Evolutionary conservation across 2,113 vertebrate species (phyloP).

Genomic region (Serinus canaria): DNA sequence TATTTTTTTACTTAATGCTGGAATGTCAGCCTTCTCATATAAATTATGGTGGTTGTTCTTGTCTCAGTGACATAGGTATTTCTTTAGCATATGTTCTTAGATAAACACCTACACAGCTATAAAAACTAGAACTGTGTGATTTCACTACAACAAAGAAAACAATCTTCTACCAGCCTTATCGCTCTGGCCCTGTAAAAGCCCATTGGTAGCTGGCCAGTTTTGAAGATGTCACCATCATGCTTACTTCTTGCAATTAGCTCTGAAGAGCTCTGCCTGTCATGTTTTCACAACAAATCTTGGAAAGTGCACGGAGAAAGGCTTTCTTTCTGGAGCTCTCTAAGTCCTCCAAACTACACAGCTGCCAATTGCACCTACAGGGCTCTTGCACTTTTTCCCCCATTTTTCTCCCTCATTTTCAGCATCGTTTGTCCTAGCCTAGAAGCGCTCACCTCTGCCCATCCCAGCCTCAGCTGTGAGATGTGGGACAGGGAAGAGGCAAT

Average conservation of each 20-base stretch:
- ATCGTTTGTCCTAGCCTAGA: background rate
- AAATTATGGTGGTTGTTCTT: slow-evolving; percentile 35
- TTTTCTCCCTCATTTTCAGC: background rate
- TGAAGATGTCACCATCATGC: slow-evolving; percentile 65
- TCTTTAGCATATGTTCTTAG: slow-evolving; percentile 30
- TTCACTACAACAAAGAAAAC: slow-evolving; percentile 24
- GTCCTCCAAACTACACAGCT: slow-evolving; percentile 25
- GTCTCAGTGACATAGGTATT: slow-evolving; percentile 38
- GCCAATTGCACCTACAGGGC: background rate
- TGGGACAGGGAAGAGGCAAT: accelerated
- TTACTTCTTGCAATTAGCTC: slow-evolving; percentile 71
- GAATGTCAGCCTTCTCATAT: slow-evolving; percentile 19
- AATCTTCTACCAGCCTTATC: slow-evolving; percentile 10
- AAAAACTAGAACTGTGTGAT: slow-evolving; percentile 24
- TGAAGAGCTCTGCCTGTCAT: slow-evolving; percentile 72
- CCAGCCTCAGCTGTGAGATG: background rate
- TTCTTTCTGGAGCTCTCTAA: slow-evolving; percentile 64
- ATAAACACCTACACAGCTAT: slow-evolving; percentile 42
- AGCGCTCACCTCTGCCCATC: background rate
- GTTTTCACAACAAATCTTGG: slow-evolving; percentile 77
- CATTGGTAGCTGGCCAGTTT: slow-evolving; percentile 25
- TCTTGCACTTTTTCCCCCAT: background rate
- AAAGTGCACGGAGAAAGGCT: slow-evolving; percentile 64
- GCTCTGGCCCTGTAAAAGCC: background rate
- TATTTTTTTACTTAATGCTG: slow-evolving; percentile 6